phyloP scores from a whole-genome alignment of 2,888 invertebrate species.

The Chrysopilus asiliformis region DNA sequence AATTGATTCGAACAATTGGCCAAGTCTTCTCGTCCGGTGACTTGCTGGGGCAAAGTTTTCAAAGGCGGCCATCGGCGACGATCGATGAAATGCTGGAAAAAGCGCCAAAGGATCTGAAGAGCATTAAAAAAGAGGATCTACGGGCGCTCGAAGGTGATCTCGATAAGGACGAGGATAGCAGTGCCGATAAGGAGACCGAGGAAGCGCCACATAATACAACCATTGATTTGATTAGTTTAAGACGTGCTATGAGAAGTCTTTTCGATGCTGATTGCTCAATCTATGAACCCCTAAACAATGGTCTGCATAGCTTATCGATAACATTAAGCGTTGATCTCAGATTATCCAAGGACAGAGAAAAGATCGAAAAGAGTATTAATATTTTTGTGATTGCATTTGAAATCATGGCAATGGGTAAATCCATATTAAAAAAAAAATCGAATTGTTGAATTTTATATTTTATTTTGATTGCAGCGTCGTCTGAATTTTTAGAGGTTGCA shows the following conservation, averaged over 20 bases:
- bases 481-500: conserved; percentile 71
- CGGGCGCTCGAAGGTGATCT: conserved; percentile 60
- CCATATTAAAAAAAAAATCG: not conserved
- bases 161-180: conserved; percentile 78
- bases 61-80: conserved; percentile 37
- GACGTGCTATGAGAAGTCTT: conserved; percentile 39
- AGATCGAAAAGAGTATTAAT: conserved; percentile 28
- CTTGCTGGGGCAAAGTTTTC: conserved; percentile 61
- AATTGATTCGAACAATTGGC: conserved; percentile 60
- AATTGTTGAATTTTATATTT: conserved; percentile 43
- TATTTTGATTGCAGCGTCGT: conserved; percentile 54
- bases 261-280: conserved; percentile 23
- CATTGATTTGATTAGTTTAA: conserved; percentile 46
- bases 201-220: conserved; percentile 20
- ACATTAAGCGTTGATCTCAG: conserved; percentile 17
- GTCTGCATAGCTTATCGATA: conserved; percentile 18
- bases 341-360: conserved; percentile 14
- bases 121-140: conserved; percentile 57
- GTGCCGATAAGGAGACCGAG: conserved; percentile 26
- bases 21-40: conserved; percentile 60
- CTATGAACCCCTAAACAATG: conserved; percentile 26
- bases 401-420: conserved; percentile 52
- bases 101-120: conserved; percentile 40
- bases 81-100: conserved; percentile 41
- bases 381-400: conserved; percentile 65